Evolutionary conservation across 2,797 vertebrate genomes (phyloP).

Genomic region (Karalla daura): DNA sequence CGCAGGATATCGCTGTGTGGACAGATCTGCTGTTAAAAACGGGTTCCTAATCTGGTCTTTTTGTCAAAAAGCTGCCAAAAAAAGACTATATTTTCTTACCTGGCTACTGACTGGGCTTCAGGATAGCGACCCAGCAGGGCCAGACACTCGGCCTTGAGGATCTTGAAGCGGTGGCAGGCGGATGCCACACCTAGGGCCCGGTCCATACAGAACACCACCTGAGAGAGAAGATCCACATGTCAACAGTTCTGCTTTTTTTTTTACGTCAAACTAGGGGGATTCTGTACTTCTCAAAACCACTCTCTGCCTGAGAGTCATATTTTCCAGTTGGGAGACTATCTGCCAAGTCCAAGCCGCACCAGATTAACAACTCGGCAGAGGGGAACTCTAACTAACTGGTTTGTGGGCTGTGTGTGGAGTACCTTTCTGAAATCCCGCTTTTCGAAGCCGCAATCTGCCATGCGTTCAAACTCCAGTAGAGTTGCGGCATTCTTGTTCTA

Average conservation of each 20-base stretch:
- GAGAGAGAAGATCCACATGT: slow-evolving; percentile 19
- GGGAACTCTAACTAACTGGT: background rate
- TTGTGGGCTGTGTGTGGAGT: background rate
- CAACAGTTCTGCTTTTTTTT: background rate
- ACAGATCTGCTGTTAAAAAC: background rate
- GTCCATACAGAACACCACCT: slow-evolving; percentile 98
- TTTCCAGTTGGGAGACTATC: background rate
- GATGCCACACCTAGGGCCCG: slow-evolving; percentile 91
- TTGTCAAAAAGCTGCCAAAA: background rate
- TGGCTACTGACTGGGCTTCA: slow-evolving; percentile 95
- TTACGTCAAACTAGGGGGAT: background rate
- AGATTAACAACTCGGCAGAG: background rate
- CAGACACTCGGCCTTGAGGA: slow-evolving; percentile 95
- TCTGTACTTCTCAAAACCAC: background rate
- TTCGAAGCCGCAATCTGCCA: slow-evolving; percentile 91
- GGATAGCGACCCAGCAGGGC: slow-evolving; percentile 93
- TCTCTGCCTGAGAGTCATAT: background rate
- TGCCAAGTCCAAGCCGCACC: background rate
- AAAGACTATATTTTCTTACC: slow-evolving; percentile 75
- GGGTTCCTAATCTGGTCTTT: background rate
- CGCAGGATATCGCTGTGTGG: slow-evolving; percentile 90
- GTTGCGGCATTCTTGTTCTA: slow-evolving; percentile 90
- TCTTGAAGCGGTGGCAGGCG: slow-evolving; percentile 96
- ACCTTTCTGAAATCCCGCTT: slow-evolving; percentile 97
- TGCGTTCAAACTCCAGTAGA: slow-evolving; percentile 92